A percentile compares a stretch with the other conserved stretches of the same genome.
phyloP scores from a whole-genome alignment of 2,113 vertebrate genomes.

The Pionites leucogaster region DNA sequence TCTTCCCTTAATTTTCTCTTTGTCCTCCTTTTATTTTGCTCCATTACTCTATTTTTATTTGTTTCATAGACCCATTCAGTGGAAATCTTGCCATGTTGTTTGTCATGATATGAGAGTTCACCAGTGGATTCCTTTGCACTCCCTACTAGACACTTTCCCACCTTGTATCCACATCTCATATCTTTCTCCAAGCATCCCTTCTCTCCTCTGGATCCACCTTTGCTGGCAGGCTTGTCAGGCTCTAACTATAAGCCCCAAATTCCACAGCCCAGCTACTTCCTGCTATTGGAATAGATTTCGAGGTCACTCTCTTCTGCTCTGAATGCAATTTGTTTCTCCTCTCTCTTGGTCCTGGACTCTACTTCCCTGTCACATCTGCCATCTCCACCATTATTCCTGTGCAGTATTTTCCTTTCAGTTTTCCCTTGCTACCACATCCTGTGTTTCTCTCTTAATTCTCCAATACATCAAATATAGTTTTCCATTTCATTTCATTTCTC shows the following conservation, averaged over 20 bases:
- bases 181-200: slow-evolving; percentile 31
- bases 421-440: neutral
- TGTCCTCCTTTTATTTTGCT: neutral
- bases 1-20: neutral
- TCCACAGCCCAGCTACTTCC: slow-evolving; percentile 20
- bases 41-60: neutral
- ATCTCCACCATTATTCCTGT: neutral
- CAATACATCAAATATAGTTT: neutral
- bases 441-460: neutral
- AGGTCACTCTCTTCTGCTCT: slow-evolving; percentile 15
- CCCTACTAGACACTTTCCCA: neutral
- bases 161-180: neutral
- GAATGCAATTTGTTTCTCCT: neutral
- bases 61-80: neutral
- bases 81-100: neutral
- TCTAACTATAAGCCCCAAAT: slow-evolving; percentile 1
- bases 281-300: slow-evolving; percentile 45
- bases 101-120: neutral
- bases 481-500: neutral
- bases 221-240: slow-evolving; percentile 20
- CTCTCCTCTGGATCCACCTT: slow-evolving; percentile 28
- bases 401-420: neutral
- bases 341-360: neutral
- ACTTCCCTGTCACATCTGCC: neutral
- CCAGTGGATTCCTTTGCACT: neutral